Conservation (phyloP, 2,113 vertebrate genomes). For the Blennius ocellaris region DNA sequence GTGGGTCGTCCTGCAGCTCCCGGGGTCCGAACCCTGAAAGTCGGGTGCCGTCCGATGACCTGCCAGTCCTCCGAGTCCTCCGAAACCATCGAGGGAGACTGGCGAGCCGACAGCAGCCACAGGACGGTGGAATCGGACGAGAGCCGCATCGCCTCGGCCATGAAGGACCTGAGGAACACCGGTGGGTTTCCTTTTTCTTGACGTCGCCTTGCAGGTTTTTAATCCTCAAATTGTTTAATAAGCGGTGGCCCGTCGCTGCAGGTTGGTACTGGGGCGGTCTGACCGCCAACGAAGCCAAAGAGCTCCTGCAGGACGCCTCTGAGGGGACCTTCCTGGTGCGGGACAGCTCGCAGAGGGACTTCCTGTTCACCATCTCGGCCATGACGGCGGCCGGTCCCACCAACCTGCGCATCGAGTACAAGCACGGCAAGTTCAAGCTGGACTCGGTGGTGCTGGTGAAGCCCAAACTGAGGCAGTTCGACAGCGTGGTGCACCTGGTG, state of each 20-base stretch:
- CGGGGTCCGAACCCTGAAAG: background rate
- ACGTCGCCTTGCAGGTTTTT: too few relatives aligned
- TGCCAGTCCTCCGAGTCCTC: slow-evolving; percentile 85
- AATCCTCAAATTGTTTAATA: too few relatives aligned
- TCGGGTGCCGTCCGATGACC: slow-evolving; percentile 82
- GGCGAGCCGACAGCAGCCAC: slow-evolving; percentile 59
- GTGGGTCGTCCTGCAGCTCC: slow-evolving; percentile 23
- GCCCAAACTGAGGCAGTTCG: slow-evolving; percentile 93
- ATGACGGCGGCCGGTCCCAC: slow-evolving; percentile 96
- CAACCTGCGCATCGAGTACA: slow-evolving; percentile 94
- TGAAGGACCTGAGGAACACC: slow-evolving; percentile 85
- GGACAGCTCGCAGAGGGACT: slow-evolving; percentile 94
- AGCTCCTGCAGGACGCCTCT: slow-evolving; percentile 89
- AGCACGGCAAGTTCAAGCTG: slow-evolving; percentile 95
- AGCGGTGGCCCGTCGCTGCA: slow-evolving; percentile 51
- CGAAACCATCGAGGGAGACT: slow-evolving; percentile 74
- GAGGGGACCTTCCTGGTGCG: slow-evolving; percentile 96
- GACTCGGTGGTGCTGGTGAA: slow-evolving; percentile 95
- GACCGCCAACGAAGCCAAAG: slow-evolving; percentile 94
- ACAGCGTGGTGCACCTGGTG: slow-evolving; percentile 95
- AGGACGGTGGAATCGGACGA: slow-evolving; percentile 75
- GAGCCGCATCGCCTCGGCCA: slow-evolving; percentile 81
- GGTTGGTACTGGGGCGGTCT: slow-evolving; percentile 98
- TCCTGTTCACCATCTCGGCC: slow-evolving; percentile 95
- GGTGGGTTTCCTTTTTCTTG: slow-evolving; percentile 61